Evolutionary conservation across 2,797 vertebrate species (phyloP).

Genomic region (Sebastes jordani): DNA sequence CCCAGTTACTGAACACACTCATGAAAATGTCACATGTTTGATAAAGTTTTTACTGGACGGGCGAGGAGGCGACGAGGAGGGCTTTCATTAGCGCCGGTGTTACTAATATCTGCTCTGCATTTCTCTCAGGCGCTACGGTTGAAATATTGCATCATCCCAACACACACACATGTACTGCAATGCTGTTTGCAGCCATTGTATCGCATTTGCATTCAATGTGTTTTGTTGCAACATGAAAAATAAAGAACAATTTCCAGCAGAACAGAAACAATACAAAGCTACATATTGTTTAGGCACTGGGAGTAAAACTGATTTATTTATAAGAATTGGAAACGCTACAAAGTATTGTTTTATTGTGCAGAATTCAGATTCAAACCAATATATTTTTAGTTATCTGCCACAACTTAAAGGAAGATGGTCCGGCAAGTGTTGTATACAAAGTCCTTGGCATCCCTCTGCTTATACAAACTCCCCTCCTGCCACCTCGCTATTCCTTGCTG

Average conservation of each 20-base stretch:
- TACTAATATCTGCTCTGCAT: slow-evolving; percentile 53
- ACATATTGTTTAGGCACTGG: neutral
- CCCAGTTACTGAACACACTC: slow-evolving; percentile 16
- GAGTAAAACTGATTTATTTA: slow-evolving; percentile 24
- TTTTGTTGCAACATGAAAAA: slow-evolving; percentile 35
- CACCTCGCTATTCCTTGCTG: slow-evolving; percentile 64
- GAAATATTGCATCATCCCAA: slow-evolving; percentile 57
- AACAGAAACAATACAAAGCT: slow-evolving; percentile 14
- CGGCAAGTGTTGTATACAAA: slow-evolving; percentile 57
- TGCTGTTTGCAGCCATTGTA: slow-evolving; percentile 21
- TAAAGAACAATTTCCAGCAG: neutral
- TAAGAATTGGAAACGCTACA: slow-evolving; percentile 11
- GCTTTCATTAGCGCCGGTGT: slow-evolving; percentile 45
- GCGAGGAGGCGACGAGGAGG: neutral
- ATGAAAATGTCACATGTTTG: slow-evolving; percentile 39
- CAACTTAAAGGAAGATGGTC: slow-evolving; percentile 53
- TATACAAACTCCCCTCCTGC: slow-evolving; percentile 60
- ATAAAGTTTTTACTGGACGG: slow-evolving; percentile 34
- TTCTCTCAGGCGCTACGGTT: slow-evolving; percentile 24
- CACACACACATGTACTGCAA: neutral
- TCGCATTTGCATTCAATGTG: slow-evolving; percentile 37
- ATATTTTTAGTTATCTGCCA: slow-evolving; percentile 45
- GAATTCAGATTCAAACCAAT: slow-evolving; percentile 44
- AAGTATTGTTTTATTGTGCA: slow-evolving; percentile 8
- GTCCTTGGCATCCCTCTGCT: slow-evolving; percentile 56